These are phyloP conservation scores for Epinotia brunnichana DNA, from an alignment of 2,888 invertebrate genomes.

Conservation along the genomic window DNA sequence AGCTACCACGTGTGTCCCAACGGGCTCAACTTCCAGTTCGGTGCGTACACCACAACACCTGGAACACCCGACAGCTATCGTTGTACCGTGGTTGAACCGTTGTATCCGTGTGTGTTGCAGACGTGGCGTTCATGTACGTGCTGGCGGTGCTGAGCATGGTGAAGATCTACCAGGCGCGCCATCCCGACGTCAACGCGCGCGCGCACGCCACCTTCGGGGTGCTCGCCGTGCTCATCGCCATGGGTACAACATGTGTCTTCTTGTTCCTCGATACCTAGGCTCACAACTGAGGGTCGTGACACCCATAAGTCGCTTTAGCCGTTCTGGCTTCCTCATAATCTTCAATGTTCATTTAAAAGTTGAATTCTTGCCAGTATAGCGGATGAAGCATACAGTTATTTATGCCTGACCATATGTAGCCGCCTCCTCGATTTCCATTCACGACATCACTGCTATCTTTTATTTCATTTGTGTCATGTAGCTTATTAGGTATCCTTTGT, in stretches of 20 bases:
- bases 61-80: no score
- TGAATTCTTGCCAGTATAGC: no score
- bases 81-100: no score
- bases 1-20: conserved; percentile 96
- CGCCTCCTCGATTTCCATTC: no score
- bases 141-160: conserved; percentile 94
- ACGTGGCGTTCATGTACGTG: conserved; percentile 97
- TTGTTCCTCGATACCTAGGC: background rate
- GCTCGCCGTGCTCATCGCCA: conserved; percentile 88
- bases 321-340: no score
- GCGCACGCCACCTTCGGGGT: conserved; percentile 91
- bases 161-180: conserved; percentile 94
- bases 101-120: conserved; percentile 75
- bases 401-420: no score
- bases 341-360: no score
- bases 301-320: no score
- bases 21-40: conserved; percentile 95
- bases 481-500: no score
- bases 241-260: conserved; percentile 68
- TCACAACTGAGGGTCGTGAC: background rate
- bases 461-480: no score
- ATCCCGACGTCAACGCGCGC: conserved; percentile 95
- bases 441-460: no score
- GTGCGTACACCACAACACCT: conserved; percentile 69
- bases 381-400: no score